Base-by-base conservation (phyloP, 1,140 invertebrate genomes). In the Drosophila tropicalis region DNA sequence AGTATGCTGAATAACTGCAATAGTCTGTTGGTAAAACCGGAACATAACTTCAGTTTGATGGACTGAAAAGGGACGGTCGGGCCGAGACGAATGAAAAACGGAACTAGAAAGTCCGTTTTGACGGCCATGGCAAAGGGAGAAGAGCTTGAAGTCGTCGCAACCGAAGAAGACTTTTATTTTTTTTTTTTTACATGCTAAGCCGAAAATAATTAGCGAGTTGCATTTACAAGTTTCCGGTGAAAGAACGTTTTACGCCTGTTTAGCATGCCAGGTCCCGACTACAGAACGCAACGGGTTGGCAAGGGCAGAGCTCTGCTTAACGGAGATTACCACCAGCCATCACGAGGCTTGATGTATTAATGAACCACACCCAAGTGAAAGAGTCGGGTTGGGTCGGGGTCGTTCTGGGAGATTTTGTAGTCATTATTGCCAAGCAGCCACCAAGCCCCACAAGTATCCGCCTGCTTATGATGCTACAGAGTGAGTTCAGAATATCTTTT, bases 151-250 rank as follows among this genome's bases (percentile, higher is more conserved):
- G 44, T 17, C 44, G 15, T 47, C 22, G 22, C 22, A 19, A 47
- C 44, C 44, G 10, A 51, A 51, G 44, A 51, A 51, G 44, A 51
- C 44, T 51, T 51, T 29, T 0, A 0, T 29, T 29, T 6, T 29
- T 5, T 29, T 29, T 29, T 29, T 19, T 51, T 51, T 51, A 51
- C 44, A 51, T 51, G 44, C 44, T 19, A 51, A 51, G 44, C 44
- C 44, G 44, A 51, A 51, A 51, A 51, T 51, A 51, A 51, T 51
- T 51, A 51, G 44, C 44, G 44, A 51, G 44, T 51, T 51, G 44
- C 44, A 51, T 51, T 51, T 51, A 51, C 44, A 51, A 51, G 44
- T 51, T 51, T 51, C 44, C 44, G 44, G 44, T 51, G 36, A 51
- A 51, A 51, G 44, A 51, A 51, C 44, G 44, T 51, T 51, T 51